Percentiles rank a stretch among this genome's conserved stretches.
These are phyloP conservation scores for Drosophila sturtevanti DNA, from an alignment of 1,140 invertebrate genomes.

Conservation along the genomic window DNA sequence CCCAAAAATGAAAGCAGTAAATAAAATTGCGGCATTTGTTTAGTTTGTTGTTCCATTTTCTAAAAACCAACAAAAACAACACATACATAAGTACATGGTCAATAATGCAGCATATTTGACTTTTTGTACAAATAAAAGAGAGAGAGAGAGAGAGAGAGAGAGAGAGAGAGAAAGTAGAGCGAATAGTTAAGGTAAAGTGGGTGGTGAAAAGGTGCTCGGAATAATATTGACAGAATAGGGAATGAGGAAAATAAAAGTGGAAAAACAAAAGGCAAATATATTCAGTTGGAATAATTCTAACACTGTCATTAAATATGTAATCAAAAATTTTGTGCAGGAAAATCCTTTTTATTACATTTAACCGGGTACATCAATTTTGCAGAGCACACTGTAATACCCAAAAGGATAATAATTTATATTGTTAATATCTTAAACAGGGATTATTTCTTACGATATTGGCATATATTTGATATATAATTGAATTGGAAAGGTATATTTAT, in stretches of 20 bases:
- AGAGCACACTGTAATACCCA: no score
- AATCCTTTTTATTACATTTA: background rate
- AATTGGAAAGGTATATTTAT: no score
- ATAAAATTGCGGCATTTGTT: constrained; percentile 49
- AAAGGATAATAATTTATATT: no score
- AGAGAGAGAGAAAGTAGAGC: background rate
- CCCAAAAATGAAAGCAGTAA: constrained; percentile 49
- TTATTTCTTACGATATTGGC: no score
- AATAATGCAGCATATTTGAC: constrained; percentile 56
- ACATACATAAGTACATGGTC: constrained; percentile 41
- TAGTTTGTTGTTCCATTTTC: constrained; percentile 38
- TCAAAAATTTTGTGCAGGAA: background rate
- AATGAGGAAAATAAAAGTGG: constrained; percentile 15
- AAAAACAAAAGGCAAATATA: background rate
- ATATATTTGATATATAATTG: no score
- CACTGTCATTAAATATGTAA: constrained; percentile 9
- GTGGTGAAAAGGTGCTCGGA: no score
- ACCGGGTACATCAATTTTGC: background rate
- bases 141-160: background rate
- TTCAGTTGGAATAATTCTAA: constrained; percentile 4
- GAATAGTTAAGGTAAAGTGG: no score
- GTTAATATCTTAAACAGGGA: no score
- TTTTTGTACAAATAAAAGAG: constrained; percentile 15
- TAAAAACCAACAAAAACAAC: constrained; percentile 17
- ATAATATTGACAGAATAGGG: constrained; percentile 15